Evolutionary conservation across 2,888 invertebrate genomes (phyloP), one percentile per base, ranked within the genome.

Genomic region (Halictus ligatus): DNA sequence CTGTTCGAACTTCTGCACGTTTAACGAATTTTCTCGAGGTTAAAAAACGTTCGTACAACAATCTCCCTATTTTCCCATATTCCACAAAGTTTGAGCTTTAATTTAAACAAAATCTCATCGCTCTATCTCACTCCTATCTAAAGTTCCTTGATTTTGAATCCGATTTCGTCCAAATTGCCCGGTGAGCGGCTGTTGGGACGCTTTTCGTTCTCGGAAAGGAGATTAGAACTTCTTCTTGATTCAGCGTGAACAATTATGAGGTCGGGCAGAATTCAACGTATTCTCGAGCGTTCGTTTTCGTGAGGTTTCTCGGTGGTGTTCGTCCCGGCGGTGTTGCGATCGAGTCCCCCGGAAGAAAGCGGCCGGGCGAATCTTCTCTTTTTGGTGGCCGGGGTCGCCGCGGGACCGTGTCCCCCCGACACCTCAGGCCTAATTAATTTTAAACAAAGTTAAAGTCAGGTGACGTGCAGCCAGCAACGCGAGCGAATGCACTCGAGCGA

Each of bases 361-460:
- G 35, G 5, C 35, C 35, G 29, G 29, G 13, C 15, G 21, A 58
- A 35, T 73, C 43, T 54, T 40, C 13, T 64, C 40, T 18, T 64
- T 67, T 76, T 60, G 60, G 25, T 60, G 60, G 60, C 25, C 43
- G 60, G 67, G 35, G 50, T 50, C 64, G 79, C 43, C 78, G 74
- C 74, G 71, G 35, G 74, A 43, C 18, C 54, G 76, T 67, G 79
- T 40, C 72, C 71, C 73, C 81, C 60, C 86, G 86, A 90, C 86
- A 84, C 86, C 85, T 91, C 91, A 88, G 88, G 86, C 88, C 92
- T 92, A 87, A 91, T 91, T 91, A 91, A 92, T 91, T 91, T 89
- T 78, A 89, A 92, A 91, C 80, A 91, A 92, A 92, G 89, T 91
- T 92, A 91, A 92, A 92, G 91, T 92, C 90, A 88, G 92, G 89